Percentiles rank a stretch among this genome's conserved stretches.
Evolutionary conservation across 2,797 vertebrate genomes (phyloP).

Genomic region (Toxotes lorentzi): DNA sequence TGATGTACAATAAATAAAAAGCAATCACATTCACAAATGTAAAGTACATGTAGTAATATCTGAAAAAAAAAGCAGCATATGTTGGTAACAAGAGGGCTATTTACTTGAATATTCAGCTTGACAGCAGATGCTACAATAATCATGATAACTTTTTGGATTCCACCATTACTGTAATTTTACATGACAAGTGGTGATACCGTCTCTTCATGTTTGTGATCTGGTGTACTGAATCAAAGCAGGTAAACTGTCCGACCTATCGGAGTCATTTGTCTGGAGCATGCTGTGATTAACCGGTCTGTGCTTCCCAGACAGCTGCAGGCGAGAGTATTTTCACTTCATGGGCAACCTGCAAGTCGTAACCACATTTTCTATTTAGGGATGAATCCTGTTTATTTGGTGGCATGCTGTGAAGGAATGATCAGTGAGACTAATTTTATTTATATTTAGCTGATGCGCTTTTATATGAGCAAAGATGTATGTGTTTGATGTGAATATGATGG

Average conservation of each 20-base stretch:
- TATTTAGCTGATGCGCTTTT: background rate
- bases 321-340: conserved; percentile 25
- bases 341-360: conserved; percentile 38
- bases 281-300: conserved; percentile 54
- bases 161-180: conserved; percentile 17
- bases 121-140: conserved; percentile 33
- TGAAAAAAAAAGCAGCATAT: background rate
- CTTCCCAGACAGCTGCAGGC: conserved; percentile 49
- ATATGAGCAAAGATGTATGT: background rate
- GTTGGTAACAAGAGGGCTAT: background rate
- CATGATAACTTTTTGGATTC: conserved; percentile 1
- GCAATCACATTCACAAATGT: background rate
- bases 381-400: conserved; percentile 32
- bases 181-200: conserved; percentile 16
- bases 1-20: background rate
- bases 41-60: background rate
- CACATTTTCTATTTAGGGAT: conserved; percentile 31
- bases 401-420: conserved; percentile 21
- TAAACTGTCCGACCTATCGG: conserved; percentile 33
- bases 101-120: conserved; percentile 21
- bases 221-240: conserved; percentile 8
- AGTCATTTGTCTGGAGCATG: conserved; percentile 43
- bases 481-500: background rate
- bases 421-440: background rate
- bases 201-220: conserved; percentile 16